Evolutionary conservation across 2,888 invertebrate species (phyloP), one percentile per base, ranked within the genome.

Genomic region (Napeogenes sylphis): DNA sequence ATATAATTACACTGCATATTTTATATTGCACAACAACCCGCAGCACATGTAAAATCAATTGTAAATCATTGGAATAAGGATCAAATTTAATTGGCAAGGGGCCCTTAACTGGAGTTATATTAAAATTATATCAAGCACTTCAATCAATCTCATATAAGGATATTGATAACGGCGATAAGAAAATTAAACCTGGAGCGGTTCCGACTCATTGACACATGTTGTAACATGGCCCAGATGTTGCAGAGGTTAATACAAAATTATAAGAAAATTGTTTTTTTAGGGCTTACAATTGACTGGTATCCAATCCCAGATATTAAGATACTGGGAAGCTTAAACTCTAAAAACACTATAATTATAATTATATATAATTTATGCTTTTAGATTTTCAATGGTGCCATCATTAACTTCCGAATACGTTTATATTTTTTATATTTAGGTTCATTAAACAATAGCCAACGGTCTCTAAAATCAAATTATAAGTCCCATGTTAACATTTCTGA

Each of bases 1-100:
- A 83, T 83, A 84, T 88, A 87, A 89, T 89, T 90, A 89, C 88
- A 75, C 79, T 83, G 87, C 90, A 88, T 83, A 84, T 86, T 89
- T 86, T 85, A 80, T 80, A 81, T 79, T 68, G 70, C 70, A 69
- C 66, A 66, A 70, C 68, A 66, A 53, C 59, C 4, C 0, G 2
- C 10, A 6, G 45, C 10, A 6, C 13, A 35, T 2, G 1, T 4
- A 64, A 35, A 35, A 47, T 59, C 30, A 30, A 56, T 64, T 54
- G 54, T 70, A 70, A 38, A 0, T 0, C 5, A 10, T n/a, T 0
- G 1, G 0, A 0, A 8, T 65, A 65, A 54, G 54, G 62, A 62
- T 14, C 4, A 47, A 38, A 59, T 42, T 66, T 21, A 8, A 35
- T 45, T 13, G 55, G 6, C 21, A 45, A 53, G 45, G 45, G 35